These are phyloP conservation scores for Beris chalybata DNA, from an alignment of 2,888 invertebrate species.

Conservation along the genomic window DNA sequence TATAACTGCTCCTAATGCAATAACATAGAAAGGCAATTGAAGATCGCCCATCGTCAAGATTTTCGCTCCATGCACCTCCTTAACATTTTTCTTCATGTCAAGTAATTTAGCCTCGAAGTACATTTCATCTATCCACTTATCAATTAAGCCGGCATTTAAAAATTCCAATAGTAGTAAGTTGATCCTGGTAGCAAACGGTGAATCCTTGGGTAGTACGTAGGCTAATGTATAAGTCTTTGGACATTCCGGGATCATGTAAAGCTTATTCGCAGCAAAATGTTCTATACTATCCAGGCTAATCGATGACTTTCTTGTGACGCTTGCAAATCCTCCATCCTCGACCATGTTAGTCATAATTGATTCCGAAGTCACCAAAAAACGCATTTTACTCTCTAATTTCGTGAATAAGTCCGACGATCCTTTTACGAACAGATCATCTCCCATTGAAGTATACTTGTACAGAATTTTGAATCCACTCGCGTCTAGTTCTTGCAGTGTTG, in stretches of 20 bases:
- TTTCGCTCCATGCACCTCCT: slow-evolving; percentile 47
- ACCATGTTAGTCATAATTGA: slow-evolving; percentile 46
- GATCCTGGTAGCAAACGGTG: slow-evolving; percentile 48
- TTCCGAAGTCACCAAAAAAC: slow-evolving; percentile 45
- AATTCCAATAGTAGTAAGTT: slow-evolving; percentile 49
- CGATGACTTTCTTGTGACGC: slow-evolving; percentile 49
- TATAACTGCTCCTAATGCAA: slow-evolving; percentile 1
- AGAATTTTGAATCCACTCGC: slow-evolving; percentile 48
- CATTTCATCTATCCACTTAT: slow-evolving; percentile 51
- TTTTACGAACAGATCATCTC: slow-evolving; percentile 52
- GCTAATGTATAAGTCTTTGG: slow-evolving; percentile 54
- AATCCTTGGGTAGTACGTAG: slow-evolving; percentile 49
- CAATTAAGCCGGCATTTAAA: slow-evolving; percentile 49
- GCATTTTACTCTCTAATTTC: slow-evolving; percentile 48
- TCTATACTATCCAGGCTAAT: slow-evolving; percentile 48
- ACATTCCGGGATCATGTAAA: slow-evolving; percentile 53
- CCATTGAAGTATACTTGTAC: slow-evolving; percentile 53
- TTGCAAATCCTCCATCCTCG: slow-evolving; percentile 46
- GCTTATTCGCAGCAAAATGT: slow-evolving; percentile 47
- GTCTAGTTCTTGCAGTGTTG: slow-evolving; percentile 52
- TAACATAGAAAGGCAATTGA: slow-evolving; percentile 43
- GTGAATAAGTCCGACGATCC: slow-evolving; percentile 49
- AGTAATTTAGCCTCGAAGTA: slow-evolving; percentile 47
- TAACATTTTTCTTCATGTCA: slow-evolving; percentile 41
- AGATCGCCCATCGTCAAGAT: slow-evolving; percentile 50